Evolutionary conservation across 2,888 invertebrate genomes (phyloP), one percentile per base, ranked within the genome.

Genomic region (Dermolepida albohirtum): DNA sequence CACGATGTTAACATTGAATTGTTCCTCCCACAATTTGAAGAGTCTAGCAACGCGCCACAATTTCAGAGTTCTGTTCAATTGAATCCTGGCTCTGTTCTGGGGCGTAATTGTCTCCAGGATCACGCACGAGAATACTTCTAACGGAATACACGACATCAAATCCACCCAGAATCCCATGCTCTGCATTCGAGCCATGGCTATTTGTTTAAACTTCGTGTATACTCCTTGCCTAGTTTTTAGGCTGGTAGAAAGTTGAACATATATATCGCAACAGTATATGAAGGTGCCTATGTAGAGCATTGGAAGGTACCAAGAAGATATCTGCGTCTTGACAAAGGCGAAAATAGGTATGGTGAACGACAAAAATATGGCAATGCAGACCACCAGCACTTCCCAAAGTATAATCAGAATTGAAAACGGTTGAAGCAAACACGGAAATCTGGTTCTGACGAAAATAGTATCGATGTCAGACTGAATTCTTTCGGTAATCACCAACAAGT

Each of bases 401-500:
- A 41, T 49, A 0, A 71, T 17, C 29, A 71, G 12, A 14, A 74
- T 34, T 5, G 72, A 71, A 2, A 54, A 5, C 17, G 72, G 69
- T 27, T 71, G 70, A 8, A 74, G 49, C 7, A 74, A 67, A 16
- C 70, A 72, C 0, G 74, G 74, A n/a, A 70, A 74, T 17, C 64
- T 64, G 11, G 68, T 65, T 49, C 52, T 70, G 8, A 71, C 52
- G 62, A 74, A 71, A 14, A 70, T 68, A 1, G 74, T 68, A 12
- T 74, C 74, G 2, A 67, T 54, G n/a, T 68, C 68, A 7, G 70
- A 54, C 11, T 67, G 70, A 8, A 70, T 57, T 40, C 72, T 62
- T 67, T 74, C 74, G 6, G 67, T 59, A 57, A 72, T 74, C 5
- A 57, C 74, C n/a, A 71, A 41, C 67, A 71, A 57, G 47, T 73